Percentiles rank a stretch among this genome's conserved stretches.
phyloP scores from a whole-genome alignment of 2,888 invertebrate genomes.

The Alitta virens region DNA sequence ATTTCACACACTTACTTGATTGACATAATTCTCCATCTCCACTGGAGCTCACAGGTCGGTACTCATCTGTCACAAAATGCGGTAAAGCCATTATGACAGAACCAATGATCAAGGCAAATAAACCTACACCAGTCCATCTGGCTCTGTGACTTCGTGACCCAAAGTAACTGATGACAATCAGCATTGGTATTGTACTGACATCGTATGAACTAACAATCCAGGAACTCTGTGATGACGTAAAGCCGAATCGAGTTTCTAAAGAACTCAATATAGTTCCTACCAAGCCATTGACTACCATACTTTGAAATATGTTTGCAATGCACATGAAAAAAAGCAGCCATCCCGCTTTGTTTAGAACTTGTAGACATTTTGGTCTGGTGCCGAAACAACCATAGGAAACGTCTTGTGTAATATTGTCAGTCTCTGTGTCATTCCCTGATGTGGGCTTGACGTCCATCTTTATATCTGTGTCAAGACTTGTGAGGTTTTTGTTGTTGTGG shows the following conservation, averaged over 20 bases:
- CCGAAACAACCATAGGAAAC: conserved; percentile 10
- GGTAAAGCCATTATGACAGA: conserved; percentile 26
- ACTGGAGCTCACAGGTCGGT: no score
- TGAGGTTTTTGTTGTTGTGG: no score
- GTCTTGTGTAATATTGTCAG: no score
- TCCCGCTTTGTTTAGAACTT: background rate
- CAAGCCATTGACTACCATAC: conserved; percentile 19
- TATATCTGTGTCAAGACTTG: no score
- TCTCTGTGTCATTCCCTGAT: no score
- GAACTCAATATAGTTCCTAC: conserved; percentile 44
- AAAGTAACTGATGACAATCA: conserved; percentile 34
- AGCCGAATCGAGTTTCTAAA: conserved; percentile 47
- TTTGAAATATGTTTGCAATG: conserved; percentile 15
- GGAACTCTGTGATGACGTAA: conserved; percentile 47
- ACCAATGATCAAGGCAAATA: conserved; percentile 20
- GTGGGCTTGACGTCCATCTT: no score
- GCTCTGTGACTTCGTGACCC: conserved; percentile 21
- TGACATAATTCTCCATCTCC: background rate
- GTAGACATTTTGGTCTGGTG: conserved; percentile 2
- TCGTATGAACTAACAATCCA: conserved; percentile 51
- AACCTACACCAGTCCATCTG: conserved; percentile 15
- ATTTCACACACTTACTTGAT: no score
- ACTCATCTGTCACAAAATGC: conserved; percentile 26
- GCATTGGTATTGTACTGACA: conserved; percentile 46
- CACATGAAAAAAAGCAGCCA: conserved; percentile 5